These are phyloP conservation scores for Drosophila quinaria DNA, from an alignment of 2,888 invertebrate species.

Conservation along the genomic window DNA sequence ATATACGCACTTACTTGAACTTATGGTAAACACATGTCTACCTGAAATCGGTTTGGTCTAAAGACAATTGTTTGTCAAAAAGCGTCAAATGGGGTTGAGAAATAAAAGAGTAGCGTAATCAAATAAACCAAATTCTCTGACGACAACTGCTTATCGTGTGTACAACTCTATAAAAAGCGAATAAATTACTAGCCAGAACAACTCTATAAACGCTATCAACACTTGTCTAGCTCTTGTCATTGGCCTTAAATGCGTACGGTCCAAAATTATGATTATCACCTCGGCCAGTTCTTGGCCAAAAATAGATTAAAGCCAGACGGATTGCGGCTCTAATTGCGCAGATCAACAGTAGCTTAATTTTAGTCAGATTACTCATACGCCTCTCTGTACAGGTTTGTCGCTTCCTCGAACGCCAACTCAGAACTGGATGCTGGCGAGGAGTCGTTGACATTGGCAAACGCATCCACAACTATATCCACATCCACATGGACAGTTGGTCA, in stretches of 20 bases:
- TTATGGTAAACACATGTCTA: not conserved
- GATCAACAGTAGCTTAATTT: conserved; percentile 16
- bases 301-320: conserved; percentile 27
- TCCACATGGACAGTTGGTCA: not conserved
- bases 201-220: conserved; percentile 10
- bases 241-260: not conserved
- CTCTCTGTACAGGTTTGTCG: conserved; percentile 18
- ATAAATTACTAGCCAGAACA: conserved; percentile 14
- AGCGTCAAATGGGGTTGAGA: conserved; percentile 17
- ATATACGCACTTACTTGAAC: not conserved
- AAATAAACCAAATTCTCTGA: conserved; percentile 13
- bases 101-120: conserved; percentile 2
- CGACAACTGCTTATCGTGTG: conserved; percentile 16
- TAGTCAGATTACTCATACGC: conserved; percentile 16
- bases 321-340: conserved; percentile 28
- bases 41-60: not conserved
- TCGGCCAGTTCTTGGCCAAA: conserved; percentile 1
- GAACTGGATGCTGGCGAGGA: conserved; percentile 1
- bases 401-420: not conserved
- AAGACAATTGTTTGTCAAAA: conserved; percentile 29
- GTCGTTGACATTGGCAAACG: not conserved
- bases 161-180: conserved; percentile 16
- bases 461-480: not conserved
- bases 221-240: not conserved
- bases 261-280: conserved; percentile 37